A percentile compares a stretch with the other conserved stretches of the same genome.
Conservation (phyloP, 2,113 vertebrate species). For the Stegostoma tigrinum region DNA sequence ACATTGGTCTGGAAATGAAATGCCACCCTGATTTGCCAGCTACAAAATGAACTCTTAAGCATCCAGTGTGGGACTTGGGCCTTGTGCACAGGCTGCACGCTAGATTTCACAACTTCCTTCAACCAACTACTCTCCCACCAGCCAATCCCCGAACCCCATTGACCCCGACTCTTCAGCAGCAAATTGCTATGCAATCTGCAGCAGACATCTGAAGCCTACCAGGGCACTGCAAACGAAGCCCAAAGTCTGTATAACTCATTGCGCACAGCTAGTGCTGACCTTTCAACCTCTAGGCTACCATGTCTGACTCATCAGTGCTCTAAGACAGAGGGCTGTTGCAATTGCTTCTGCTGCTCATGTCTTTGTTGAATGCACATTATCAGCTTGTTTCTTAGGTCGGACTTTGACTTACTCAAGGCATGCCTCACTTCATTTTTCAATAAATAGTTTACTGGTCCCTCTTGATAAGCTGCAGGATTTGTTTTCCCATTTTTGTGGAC, state of each 20-base stretch:
- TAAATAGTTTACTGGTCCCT: background rate
- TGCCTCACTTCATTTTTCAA: background rate
- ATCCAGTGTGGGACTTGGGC: background rate
- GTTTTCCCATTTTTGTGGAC: background rate
- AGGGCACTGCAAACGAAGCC: background rate
- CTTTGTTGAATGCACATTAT: background rate
- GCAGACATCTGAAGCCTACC: background rate
- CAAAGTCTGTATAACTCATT: background rate
- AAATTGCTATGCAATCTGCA: background rate
- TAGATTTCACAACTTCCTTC: background rate
- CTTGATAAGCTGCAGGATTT: conserved; percentile 6
- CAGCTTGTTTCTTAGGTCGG: background rate
- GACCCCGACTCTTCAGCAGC: background rate
- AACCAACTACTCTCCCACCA: background rate
- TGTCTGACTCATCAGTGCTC: background rate
- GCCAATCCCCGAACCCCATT: background rate
- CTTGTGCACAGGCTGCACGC: background rate
- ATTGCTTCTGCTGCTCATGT: background rate
- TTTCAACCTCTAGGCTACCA: background rate
- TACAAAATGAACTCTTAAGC: background rate
- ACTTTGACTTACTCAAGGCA: background rate
- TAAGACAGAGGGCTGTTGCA: background rate
- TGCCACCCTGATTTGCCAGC: background rate
- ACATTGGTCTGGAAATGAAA: background rate
- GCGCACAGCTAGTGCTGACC: background rate